phyloP scores from a whole-genome alignment of 2,113 vertebrate species.

The Circaetus gallicus region DNA sequence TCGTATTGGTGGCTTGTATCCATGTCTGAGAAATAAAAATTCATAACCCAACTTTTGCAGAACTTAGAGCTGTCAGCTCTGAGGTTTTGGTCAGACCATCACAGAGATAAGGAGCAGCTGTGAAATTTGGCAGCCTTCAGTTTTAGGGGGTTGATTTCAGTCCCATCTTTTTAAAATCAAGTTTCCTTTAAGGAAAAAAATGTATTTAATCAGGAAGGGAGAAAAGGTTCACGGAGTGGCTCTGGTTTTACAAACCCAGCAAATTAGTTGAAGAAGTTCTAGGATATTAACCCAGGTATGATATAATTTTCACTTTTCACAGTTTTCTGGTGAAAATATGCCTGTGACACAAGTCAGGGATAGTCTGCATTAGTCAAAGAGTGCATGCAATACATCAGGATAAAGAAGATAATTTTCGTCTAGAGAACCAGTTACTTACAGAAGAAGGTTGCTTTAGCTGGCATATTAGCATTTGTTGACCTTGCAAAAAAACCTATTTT shows the following conservation, averaged over 20 bases:
- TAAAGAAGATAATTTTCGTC: neutral
- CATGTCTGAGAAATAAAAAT: neutral
- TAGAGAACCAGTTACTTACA: neutral
- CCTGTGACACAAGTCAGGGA: neutral
- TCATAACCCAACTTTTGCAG: neutral
- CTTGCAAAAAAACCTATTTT: neutral
- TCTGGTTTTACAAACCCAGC: neutral
- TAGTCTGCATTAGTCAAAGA: neutral
- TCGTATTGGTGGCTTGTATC: neutral
- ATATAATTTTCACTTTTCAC: neutral
- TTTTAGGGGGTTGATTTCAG: neutral
- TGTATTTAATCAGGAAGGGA: neutral
- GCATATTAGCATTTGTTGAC: neutral
- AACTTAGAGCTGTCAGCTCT: neutral
- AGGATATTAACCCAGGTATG: neutral
- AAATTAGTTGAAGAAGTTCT: neutral
- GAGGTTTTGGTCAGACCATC: neutral
- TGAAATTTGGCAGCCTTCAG: neutral
- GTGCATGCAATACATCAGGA: neutral
- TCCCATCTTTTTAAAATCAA: neutral
- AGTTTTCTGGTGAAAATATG: neutral
- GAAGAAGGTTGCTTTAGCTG: neutral
- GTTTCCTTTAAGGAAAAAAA: neutral
- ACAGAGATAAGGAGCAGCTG: neutral
- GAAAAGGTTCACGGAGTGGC: neutral